Evolutionary conservation across 2,888 invertebrate genomes (phyloP).

Genomic region (Rhagophthalmus giganteus): DNA sequence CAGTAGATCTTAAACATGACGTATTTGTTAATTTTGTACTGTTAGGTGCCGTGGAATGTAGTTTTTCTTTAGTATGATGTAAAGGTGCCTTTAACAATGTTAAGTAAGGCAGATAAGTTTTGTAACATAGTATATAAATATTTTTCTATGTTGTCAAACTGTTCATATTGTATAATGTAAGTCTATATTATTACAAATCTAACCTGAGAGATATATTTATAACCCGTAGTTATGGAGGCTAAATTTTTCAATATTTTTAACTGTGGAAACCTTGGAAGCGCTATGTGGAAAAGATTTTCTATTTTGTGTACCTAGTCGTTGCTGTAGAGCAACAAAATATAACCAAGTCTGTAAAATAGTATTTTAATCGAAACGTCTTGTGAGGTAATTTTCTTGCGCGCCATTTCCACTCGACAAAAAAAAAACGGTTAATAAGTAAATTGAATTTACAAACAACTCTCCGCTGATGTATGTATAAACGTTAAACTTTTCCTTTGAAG

Average conservation of each 20-base stretch:
- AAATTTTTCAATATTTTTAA: conserved; percentile 23
- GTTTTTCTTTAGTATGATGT: conserved; percentile 48
- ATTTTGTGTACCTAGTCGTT: conserved; percentile 26
- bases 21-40: conserved; percentile 17
- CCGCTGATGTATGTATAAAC: too few relatives aligned
- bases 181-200: conserved; percentile 47
- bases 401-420: too few relatives aligned
- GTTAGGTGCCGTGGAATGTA: conserved; percentile 30
- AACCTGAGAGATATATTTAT: conserved; percentile 52
- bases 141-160: conserved; percentile 69
- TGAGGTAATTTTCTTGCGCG: too few relatives aligned
- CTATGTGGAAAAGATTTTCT: conserved; percentile 23
- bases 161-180: conserved; percentile 51
- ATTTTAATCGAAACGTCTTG: conserved; percentile 1
- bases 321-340: conserved; percentile 13
- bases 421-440: too few relatives aligned
- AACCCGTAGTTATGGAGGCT: conserved; percentile 43
- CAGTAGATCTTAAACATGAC: conserved; percentile 16
- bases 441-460: too few relatives aligned
- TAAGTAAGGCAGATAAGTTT: conserved; percentile 71
- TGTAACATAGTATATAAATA: conserved; percentile 70
- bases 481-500: too few relatives aligned
- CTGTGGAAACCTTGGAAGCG: conserved; percentile 21
- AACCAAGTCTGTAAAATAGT: conserved; percentile 20
- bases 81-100: conserved; percentile 58